Conservation (phyloP, 1,140 invertebrate genomes). For the Elysia chlorotica region DNA sequence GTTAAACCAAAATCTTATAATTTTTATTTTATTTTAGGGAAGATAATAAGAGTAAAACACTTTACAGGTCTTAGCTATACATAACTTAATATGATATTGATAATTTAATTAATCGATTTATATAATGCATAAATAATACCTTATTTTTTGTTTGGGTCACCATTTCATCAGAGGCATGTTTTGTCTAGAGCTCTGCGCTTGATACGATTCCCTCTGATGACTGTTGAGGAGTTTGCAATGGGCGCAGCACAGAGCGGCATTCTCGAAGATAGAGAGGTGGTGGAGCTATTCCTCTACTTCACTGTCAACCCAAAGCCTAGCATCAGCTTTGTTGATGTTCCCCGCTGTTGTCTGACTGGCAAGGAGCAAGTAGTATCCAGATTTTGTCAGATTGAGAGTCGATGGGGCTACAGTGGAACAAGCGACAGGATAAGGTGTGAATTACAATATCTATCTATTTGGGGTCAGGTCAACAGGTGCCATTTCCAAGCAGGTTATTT, state of each 20-base stretch:
- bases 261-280: slow-evolving; percentile 76
- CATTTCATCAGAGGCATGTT: slow-evolving; percentile 65
- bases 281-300: slow-evolving; percentile 83
- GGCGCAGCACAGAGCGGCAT: slow-evolving; percentile 74
- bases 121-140: no score
- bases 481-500: no score
- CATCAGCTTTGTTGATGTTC: slow-evolving; percentile 73
- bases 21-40: no score
- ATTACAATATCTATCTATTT: no score
- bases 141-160: no score
- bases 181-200: slow-evolving; percentile 73
- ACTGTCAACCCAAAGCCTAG: slow-evolving; percentile 79
- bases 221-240: slow-evolving; percentile 83
- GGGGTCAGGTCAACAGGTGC: no score
- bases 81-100: no score
- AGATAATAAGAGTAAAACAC: no score
- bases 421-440: slow-evolving; percentile 83
- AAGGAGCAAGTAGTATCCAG: slow-evolving; percentile 82
- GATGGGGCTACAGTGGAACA: slow-evolving; percentile 88
- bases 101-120: no score
- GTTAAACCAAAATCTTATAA: no score
- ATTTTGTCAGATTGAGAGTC: slow-evolving; percentile 79
- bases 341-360: slow-evolving; percentile 81
- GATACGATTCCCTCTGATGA: slow-evolving; percentile 86
- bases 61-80: no score